Evolutionary conservation across 2,113 vertebrate species (phyloP).

Genomic region (Mustela nigripes): DNA sequence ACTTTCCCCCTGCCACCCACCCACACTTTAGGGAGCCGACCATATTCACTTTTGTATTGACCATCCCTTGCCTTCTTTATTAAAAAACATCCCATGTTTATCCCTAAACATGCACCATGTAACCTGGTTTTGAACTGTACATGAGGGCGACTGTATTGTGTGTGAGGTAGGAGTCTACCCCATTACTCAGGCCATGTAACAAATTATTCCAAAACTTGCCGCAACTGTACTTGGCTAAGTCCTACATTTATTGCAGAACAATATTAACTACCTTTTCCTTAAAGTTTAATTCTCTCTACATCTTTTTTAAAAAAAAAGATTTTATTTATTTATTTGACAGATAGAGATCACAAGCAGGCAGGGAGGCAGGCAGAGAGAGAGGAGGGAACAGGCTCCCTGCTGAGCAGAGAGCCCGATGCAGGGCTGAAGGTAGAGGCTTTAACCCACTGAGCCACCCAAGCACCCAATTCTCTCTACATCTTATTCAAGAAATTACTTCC

Average conservation of each 20-base stretch:
- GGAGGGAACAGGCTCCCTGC: too few relatives aligned
- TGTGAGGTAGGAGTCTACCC: too few relatives aligned
- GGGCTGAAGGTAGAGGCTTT: too few relatives aligned
- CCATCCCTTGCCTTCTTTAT: not conserved
- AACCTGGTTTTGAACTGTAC: rapidly evolving
- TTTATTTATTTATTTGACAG: too few relatives aligned
- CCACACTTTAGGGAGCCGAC: not conserved
- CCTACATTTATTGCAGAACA: not conserved
- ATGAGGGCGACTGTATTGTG: rapidly evolving
- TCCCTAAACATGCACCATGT: rapidly evolving
- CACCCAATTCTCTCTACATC: not conserved
- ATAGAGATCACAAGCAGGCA: too few relatives aligned
- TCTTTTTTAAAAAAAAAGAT: not conserved
- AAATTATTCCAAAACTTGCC: too few relatives aligned
- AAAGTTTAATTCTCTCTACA: not conserved
- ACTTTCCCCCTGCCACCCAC: not conserved
- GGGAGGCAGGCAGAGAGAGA: too few relatives aligned
- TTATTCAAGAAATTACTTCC: not conserved
- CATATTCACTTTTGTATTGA: not conserved
- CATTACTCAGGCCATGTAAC: too few relatives aligned
- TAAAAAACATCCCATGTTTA: not conserved
- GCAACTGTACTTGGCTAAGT: rapidly evolving
- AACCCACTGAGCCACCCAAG: too few relatives aligned
- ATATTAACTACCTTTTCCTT: not conserved
- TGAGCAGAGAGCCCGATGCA: too few relatives aligned